Evolutionary conservation across 1,140 invertebrate genomes (phyloP).

Genomic region (Dreissena rostriformis): DNA sequence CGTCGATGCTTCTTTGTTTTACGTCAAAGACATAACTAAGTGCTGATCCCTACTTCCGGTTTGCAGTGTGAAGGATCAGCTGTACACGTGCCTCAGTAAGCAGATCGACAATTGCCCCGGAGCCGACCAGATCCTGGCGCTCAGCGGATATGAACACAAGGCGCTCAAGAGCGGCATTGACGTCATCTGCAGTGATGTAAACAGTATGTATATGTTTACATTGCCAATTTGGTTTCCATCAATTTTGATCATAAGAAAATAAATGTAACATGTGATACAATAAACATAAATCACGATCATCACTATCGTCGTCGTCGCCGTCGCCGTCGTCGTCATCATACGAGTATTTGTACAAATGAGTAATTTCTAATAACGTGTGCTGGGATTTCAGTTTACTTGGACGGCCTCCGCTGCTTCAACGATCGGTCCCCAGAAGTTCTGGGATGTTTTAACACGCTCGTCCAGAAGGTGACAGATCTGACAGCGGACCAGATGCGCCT

Average conservation of each 20-base stretch:
- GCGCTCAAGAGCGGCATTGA: slow-evolving; percentile 42
- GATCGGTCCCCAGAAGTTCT: slow-evolving; percentile 3
- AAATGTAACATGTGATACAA: not conserved
- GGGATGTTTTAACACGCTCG: slow-evolving; percentile 21
- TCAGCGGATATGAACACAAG: slow-evolving; percentile 44
- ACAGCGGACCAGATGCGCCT: not conserved
- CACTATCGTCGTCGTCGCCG: too few species aligned
- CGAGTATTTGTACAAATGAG: too few species aligned
- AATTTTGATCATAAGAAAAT: not conserved
- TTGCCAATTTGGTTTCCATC: not conserved
- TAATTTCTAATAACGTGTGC: too few species aligned
- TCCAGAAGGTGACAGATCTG: slow-evolving; percentile 9
- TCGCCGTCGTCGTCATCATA: too few species aligned
- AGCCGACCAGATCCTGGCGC: slow-evolving; percentile 20
- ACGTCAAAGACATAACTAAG: too few species aligned
- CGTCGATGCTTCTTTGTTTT: too few species aligned
- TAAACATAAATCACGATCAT: too few species aligned
- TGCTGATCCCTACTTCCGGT: too few species aligned
- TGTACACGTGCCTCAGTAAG: slow-evolving; percentile 37
- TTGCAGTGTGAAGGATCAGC: slow-evolving; percentile 4
- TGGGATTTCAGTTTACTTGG: slow-evolving; percentile 21
- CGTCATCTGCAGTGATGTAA: slow-evolving; percentile 42
- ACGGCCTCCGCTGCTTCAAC: slow-evolving; percentile 27
- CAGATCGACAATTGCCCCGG: slow-evolving; percentile 25
- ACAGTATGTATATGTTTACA: slow-evolving; percentile 2